Conservation (phyloP, 2,113 vertebrate species). For the Hylia prasina region DNA sequence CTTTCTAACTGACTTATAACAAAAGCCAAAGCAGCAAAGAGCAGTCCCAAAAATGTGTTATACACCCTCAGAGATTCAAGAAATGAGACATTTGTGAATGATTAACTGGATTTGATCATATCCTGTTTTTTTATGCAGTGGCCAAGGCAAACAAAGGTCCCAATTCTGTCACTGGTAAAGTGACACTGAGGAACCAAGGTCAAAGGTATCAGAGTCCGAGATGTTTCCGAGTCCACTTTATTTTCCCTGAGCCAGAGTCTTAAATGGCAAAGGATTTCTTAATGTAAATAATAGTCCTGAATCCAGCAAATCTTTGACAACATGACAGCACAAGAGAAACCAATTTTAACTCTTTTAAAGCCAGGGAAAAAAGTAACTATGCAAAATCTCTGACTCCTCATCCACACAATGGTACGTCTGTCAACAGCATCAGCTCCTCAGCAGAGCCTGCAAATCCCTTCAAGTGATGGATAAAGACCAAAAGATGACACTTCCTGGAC, state of each 20-base stretch:
- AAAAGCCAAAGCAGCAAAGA: slow-evolving; percentile 52
- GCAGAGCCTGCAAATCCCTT: not conserved
- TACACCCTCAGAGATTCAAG: slow-evolving; percentile 45
- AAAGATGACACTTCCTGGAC: not conserved
- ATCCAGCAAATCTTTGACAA: slow-evolving; percentile 9
- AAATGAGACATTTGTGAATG: slow-evolving; percentile 59
- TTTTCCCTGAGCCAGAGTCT: not conserved
- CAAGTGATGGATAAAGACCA: not conserved
- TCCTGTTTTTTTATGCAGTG: slow-evolving; percentile 50
- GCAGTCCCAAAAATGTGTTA: slow-evolving; percentile 56
- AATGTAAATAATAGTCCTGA: not conserved
- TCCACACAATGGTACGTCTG: accelerated
- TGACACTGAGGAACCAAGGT: not conserved
- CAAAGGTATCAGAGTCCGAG: not conserved
- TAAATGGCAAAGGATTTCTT: not conserved
- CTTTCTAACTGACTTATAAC: slow-evolving; percentile 42
- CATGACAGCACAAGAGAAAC: not conserved
- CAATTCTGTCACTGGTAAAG: slow-evolving; percentile 22
- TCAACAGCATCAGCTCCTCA: not conserved
- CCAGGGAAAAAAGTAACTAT: not conserved
- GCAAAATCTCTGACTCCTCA: not conserved
- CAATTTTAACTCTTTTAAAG: not conserved
- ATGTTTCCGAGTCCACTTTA: not conserved
- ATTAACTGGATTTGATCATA: slow-evolving; percentile 59
- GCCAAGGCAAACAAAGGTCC: slow-evolving; percentile 57